Conservation (phyloP, 2,113 vertebrate genomes). For the Pituophis catenifer region DNA sequence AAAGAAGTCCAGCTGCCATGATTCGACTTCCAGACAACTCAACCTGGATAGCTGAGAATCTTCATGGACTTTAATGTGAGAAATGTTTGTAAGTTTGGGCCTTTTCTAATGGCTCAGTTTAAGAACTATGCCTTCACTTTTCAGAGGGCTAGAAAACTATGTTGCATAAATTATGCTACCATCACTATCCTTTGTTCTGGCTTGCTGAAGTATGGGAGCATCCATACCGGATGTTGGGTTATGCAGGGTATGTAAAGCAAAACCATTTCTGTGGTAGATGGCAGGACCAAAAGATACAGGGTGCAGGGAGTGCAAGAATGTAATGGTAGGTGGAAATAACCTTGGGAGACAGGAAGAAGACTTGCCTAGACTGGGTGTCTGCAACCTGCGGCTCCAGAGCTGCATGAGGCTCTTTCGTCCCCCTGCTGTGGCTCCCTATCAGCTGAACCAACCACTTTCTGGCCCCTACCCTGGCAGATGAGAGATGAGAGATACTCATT, state of each 20-base stretch:
- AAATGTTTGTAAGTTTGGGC: neutral
- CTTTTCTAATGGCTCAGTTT: neutral
- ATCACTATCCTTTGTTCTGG: neutral
- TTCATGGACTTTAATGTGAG: neutral
- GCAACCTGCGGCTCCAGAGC: too few relatives aligned
- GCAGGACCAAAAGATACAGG: neutral
- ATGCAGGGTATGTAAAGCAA: neutral
- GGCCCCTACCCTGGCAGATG: too few relatives aligned
- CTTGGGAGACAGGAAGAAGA: neutral
- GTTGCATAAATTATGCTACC: neutral
- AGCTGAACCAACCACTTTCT: too few relatives aligned
- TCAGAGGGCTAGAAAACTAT: neutral
- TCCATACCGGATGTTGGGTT: neutral
- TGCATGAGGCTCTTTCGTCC: too few relatives aligned
- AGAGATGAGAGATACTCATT: too few relatives aligned
- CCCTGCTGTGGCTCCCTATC: too few relatives aligned
- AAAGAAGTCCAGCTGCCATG: neutral
- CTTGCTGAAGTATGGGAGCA: neutral
- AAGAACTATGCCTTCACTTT: neutral
- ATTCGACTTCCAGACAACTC: neutral
- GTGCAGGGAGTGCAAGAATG: neutral
- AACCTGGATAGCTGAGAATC: neutral
- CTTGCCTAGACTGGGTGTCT: neutral
- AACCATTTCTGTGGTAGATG: neutral
- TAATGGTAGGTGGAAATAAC: neutral